phyloP scores from a whole-genome alignment of 2,888 invertebrate species.

The Agonopterix heracliana region DNA sequence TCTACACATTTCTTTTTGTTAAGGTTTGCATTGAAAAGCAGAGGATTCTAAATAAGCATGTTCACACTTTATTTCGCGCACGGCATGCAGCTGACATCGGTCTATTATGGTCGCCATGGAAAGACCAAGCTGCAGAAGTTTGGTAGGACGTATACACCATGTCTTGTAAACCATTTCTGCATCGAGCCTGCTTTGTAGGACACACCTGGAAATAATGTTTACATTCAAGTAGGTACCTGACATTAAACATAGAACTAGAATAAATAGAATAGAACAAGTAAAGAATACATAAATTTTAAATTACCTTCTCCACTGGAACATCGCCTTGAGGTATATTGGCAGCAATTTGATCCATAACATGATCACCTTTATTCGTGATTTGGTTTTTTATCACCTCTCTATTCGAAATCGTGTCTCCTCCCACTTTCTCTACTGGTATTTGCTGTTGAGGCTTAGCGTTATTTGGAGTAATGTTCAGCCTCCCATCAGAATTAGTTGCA shows the following conservation, averaged over 20 bases:
- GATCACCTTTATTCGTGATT: constrained; percentile 20
- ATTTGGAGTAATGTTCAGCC: constrained; percentile 28
- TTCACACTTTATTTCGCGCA: constrained; percentile 12
- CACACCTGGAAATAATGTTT: constrained; percentile 23
- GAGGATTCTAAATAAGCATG: constrained; percentile 5
- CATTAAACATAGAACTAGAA: neutral
- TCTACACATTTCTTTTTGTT: too few relatives aligned
- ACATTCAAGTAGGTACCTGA: neutral
- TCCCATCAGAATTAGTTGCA: constrained; percentile 43
- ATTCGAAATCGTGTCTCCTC: constrained; percentile 46
- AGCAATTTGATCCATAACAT: constrained; percentile 25
- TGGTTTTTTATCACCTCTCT: constrained; percentile 22
- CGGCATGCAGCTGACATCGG: constrained; percentile 18
- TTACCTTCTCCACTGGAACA: constrained; percentile 24
- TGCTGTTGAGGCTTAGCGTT: constrained; percentile 12
- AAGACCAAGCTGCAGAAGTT: constrained; percentile 53
- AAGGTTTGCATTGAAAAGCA: neutral
- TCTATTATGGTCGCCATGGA: constrained; percentile 40
- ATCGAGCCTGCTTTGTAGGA: constrained; percentile 20
- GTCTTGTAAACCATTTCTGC: constrained; percentile 63
- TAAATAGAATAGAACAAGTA: neutral
- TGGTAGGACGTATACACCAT: constrained; percentile 48
- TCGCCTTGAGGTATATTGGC: constrained; percentile 25
- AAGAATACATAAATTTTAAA: neutral
- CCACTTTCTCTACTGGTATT: constrained; percentile 45